Percentiles rank a stretch among this genome's conserved stretches.
phyloP scores from a whole-genome alignment of 64 coral and sea anemone genomes.

The Pocillopora verrucosa region DNA sequence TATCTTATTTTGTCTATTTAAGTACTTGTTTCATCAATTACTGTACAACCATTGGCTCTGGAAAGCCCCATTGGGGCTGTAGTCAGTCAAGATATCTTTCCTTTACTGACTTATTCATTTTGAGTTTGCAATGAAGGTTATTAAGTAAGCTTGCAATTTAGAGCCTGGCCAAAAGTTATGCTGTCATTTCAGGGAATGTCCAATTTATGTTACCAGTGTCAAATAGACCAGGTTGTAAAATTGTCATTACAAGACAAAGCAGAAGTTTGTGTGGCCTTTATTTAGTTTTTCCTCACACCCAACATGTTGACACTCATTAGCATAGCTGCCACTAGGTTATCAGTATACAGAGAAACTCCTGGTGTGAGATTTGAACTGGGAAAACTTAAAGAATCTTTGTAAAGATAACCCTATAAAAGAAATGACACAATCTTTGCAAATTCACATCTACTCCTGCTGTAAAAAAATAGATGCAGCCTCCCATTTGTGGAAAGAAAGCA shows the following conservation, averaged over 20 bases:
- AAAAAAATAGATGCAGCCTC: background rate
- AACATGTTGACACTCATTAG: background rate
- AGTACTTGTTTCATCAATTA: too few species aligned
- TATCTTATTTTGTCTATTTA: too few species aligned
- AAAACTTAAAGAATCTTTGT: background rate
- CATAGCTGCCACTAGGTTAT: background rate
- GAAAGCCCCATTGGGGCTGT: too few species aligned
- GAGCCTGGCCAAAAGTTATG: too few species aligned
- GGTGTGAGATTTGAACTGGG: background rate
- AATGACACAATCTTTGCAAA: conserved; percentile 19
- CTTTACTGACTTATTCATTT: too few species aligned
- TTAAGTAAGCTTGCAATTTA: too few species aligned
- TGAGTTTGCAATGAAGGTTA: too few species aligned
- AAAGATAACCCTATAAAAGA: background rate
- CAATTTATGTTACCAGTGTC: too few species aligned
- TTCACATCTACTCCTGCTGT: background rate
- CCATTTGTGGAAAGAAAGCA: background rate
- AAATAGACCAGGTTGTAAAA: background rate
- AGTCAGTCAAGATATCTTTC: too few species aligned
- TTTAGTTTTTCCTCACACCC: background rate
- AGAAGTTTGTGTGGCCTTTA: background rate
- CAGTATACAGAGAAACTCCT: background rate
- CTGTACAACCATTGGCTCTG: too few species aligned
- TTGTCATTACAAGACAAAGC: background rate
- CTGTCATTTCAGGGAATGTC: too few species aligned